phyloP scores from a whole-genome alignment of 2,888 invertebrate species.

The Polydesmus complanatus region DNA sequence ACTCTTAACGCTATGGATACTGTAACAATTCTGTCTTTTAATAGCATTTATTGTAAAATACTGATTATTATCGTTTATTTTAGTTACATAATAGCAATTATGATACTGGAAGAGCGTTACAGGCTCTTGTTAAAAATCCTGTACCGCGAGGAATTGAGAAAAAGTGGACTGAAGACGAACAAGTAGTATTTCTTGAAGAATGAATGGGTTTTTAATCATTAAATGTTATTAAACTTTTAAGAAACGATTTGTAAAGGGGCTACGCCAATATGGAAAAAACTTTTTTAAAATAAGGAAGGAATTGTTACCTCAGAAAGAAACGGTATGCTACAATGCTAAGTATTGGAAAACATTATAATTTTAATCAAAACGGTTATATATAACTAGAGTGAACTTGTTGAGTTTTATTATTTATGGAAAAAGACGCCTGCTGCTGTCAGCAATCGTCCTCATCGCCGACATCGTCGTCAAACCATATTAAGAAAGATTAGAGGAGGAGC shows the following conservation, averaged over 20 bases:
- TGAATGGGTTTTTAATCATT: neutral
- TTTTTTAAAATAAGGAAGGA: slow-evolving; percentile 96
- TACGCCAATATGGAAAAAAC: slow-evolving; percentile 96
- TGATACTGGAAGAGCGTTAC: slow-evolving; percentile 88
- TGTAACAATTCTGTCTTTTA: slow-evolving; percentile 37
- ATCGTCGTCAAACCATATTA: slow-evolving; percentile 66
- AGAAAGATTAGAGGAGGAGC: slow-evolving; percentile 49
- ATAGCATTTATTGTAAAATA: neutral
- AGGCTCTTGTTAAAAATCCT: slow-evolving; percentile 91
- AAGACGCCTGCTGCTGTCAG: slow-evolving; percentile 96
- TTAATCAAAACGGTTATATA: neutral
- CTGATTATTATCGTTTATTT: slow-evolving; percentile 1
- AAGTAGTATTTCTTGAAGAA: slow-evolving; percentile 26
- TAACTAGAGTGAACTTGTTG: slow-evolving; percentile 76
- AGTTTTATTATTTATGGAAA: slow-evolving; percentile 99
- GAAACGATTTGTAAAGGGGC: slow-evolving; percentile 95
- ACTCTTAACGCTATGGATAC: slow-evolving; percentile 94
- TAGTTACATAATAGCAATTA: slow-evolving; percentile 90
- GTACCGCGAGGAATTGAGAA: slow-evolving; percentile 94
- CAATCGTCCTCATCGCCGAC: slow-evolving; percentile 80
- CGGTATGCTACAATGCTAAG: slow-evolving; percentile 43
- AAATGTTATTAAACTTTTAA: slow-evolving; percentile 27
- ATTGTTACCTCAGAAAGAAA: slow-evolving; percentile 89
- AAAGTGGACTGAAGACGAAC: slow-evolving; percentile 97
- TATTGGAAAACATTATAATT: neutral